These are phyloP conservation scores for Eilema caniola DNA, from an alignment of 2,888 invertebrate genomes.

Conservation along the genomic window DNA sequence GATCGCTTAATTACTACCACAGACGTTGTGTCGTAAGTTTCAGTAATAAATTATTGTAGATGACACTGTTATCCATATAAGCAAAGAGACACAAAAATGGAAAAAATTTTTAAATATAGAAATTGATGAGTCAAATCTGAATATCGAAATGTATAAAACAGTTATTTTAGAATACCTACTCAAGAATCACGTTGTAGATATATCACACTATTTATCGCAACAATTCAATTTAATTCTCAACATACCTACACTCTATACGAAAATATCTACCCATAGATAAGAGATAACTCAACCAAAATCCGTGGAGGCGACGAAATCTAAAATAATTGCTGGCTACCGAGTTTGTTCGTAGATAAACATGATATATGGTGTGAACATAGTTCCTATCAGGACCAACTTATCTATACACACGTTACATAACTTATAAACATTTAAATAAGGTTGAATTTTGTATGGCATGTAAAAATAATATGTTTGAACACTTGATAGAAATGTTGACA, in stretches of 20 bases:
- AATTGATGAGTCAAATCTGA: neutral
- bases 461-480: constrained; percentile 26
- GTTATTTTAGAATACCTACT: constrained; percentile 5
- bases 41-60: too few species aligned
- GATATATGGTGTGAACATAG: constrained; percentile 65
- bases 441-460: constrained; percentile 24
- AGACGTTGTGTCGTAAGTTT: too few species aligned
- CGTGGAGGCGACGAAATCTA: constrained; percentile 62
- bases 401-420: constrained; percentile 18
- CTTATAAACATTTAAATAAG: constrained; percentile 21
- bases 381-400: constrained; percentile 43
- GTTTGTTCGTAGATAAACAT: constrained; percentile 65
- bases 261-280: constrained; percentile 31
- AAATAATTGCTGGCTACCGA: constrained; percentile 69
- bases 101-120: neutral
- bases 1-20: too few species aligned
- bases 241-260: constrained; percentile 15
- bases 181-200: constrained; percentile 23
- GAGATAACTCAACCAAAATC: constrained; percentile 56
- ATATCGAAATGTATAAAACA: too few species aligned
- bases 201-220: neutral
- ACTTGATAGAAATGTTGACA: constrained; percentile 58
- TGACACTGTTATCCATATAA: too few species aligned
- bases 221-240: constrained; percentile 2
- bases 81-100: neutral